A percentile compares a stretch with the other conserved stretches of the same genome.
phyloP scores from a whole-genome alignment of 1,140 invertebrate genomes.

The Pseudachorutes palmiensis region DNA sequence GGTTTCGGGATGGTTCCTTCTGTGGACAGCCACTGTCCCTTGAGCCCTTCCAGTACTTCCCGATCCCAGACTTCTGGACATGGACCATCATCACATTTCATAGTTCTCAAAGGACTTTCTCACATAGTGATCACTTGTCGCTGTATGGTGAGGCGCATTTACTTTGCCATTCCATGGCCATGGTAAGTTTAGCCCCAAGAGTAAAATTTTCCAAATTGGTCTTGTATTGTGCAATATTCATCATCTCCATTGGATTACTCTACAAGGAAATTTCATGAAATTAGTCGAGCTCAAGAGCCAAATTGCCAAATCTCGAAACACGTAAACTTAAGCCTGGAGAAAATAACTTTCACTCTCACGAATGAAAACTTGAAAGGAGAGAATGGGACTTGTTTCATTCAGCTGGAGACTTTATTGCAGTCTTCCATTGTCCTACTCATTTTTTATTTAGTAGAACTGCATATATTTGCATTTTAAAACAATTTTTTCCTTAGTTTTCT shows the following conservation, averaged over 20 bases:
- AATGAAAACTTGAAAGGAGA: too few species aligned
- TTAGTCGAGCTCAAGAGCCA: too few species aligned
- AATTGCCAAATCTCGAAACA: too few species aligned
- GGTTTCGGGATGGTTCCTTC: not conserved
- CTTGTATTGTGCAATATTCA: too few species aligned
- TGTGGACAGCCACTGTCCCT: not conserved
- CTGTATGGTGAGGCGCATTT: slow-evolving; percentile 22
- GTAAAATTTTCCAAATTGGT: not conserved
- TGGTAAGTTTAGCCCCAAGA: slow-evolving; percentile 20
- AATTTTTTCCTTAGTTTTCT: not conserved
- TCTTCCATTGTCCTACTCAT: too few species aligned
- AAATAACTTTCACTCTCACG: too few species aligned
- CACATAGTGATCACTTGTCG: slow-evolving; percentile 24
- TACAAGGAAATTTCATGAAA: too few species aligned
- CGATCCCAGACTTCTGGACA: not conserved
- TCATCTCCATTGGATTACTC: too few species aligned
- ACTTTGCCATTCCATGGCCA: slow-evolving; percentile 27
- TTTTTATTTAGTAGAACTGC: not conserved
- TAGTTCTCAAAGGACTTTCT: slow-evolving; percentile 25
- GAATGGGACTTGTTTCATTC: too few species aligned
- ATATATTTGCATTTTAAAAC: not conserved
- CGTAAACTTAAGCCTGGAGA: too few species aligned
- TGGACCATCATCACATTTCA: not conserved
- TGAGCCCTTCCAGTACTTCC: not conserved
- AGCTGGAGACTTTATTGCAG: too few species aligned